Conservation (phyloP, 2,113 vertebrate species). For the Spea multiplicata region DNA sequence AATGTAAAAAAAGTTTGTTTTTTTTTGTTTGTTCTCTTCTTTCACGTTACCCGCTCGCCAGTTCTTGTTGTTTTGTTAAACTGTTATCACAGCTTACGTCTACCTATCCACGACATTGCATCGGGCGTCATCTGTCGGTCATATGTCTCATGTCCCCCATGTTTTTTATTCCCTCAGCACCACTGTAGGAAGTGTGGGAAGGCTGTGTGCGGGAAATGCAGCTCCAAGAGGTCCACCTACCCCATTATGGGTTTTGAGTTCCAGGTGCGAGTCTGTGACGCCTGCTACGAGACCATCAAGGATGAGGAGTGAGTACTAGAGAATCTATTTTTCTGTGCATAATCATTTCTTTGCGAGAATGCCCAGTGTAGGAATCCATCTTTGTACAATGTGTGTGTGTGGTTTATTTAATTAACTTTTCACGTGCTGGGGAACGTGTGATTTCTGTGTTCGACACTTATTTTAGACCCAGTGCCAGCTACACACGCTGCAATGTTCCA, state of each 20-base stretch:
- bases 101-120: neutral
- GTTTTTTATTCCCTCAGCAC: constrained; percentile 68
- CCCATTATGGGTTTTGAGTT: constrained; percentile 97
- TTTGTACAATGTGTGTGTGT: no score
- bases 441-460: no score
- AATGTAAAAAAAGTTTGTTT: neutral
- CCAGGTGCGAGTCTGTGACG: constrained; percentile 91
- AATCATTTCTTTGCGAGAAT: no score
- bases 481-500: neutral
- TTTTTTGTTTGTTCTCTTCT: neutral
- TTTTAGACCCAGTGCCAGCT: no score
- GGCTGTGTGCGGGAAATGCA: constrained; percentile 93
- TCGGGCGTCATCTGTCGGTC: neutral
- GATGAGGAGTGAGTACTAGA: constrained; percentile 90
- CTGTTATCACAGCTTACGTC: neutral
- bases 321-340: no score
- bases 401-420: no score
- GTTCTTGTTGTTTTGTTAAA: neutral
- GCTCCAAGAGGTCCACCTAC: constrained; percentile 86
- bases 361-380: no score
- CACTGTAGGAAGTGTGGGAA: constrained; percentile 96
- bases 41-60: neutral
- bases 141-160: neutral
- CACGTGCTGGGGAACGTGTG: no score
- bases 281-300: constrained; percentile 88